Conservation (phyloP, 2,113 vertebrate species). For the Clupea harengus region DNA sequence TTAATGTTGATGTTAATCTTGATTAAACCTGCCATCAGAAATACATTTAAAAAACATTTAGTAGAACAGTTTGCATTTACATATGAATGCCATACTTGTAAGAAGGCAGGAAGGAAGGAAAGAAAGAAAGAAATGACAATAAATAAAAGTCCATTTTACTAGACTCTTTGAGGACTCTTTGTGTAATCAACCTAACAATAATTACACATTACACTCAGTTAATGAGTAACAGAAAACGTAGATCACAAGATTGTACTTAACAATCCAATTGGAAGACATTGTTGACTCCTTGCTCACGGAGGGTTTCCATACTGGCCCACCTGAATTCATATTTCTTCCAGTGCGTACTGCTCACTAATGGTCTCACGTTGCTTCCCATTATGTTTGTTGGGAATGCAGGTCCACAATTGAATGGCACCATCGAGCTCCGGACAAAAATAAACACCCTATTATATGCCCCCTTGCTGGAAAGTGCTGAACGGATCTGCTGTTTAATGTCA, state of each 20-base stretch:
- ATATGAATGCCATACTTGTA: neutral
- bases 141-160: neutral
- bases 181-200: neutral
- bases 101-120: neutral
- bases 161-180: neutral
- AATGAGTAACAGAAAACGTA: neutral
- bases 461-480: slow-evolving; percentile 7
- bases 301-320: neutral
- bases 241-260: neutral
- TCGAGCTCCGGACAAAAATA: neutral
- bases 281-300: neutral
- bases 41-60: neutral
- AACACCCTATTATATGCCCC: neutral
- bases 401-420: neutral
- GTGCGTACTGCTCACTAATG: neutral
- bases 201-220: neutral
- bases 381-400: neutral
- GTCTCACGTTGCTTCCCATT: neutral
- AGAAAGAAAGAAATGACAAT: neutral
- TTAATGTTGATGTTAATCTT: neutral
- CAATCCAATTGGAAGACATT: neutral
- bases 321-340: neutral
- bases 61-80: neutral
- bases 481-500: slow-evolving; percentile 20
- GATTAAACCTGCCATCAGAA: neutral